Conservation (phyloP, 2,113 vertebrate genomes). For the Corythaixoides concolor region DNA sequence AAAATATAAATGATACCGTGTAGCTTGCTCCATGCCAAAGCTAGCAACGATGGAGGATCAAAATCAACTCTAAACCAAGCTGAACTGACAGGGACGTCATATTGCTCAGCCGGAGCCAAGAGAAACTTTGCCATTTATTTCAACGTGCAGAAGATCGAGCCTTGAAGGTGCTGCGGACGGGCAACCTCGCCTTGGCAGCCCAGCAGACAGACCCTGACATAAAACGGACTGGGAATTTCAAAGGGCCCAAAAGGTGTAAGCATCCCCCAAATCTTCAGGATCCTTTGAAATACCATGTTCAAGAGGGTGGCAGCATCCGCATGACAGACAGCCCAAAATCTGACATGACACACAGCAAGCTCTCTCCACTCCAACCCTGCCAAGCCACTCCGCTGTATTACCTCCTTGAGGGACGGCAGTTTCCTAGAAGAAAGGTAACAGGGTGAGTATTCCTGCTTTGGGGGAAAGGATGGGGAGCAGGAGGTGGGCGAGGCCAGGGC, state of each 20-base stretch:
- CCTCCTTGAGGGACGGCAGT: background rate
- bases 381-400: background rate
- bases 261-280: background rate
- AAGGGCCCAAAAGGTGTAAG: background rate
- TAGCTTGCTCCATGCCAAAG: background rate
- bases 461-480: background rate
- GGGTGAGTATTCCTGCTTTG: background rate
- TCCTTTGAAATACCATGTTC: background rate
- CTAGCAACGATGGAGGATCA: background rate
- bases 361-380: background rate
- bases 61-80: background rate
- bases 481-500: background rate
- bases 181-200: background rate
- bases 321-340: background rate
- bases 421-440: background rate
- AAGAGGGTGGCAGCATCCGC: fast-evolving
- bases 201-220: background rate
- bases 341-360: background rate
- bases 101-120: background rate
- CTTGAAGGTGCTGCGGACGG: background rate
- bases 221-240: background rate
- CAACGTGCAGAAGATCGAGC: background rate
- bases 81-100: background rate
- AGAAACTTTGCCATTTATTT: background rate
- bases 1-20: background rate